These are phyloP conservation scores for Cariama cristata DNA, from an alignment of 2,113 vertebrate genomes.

Conservation along the genomic window DNA sequence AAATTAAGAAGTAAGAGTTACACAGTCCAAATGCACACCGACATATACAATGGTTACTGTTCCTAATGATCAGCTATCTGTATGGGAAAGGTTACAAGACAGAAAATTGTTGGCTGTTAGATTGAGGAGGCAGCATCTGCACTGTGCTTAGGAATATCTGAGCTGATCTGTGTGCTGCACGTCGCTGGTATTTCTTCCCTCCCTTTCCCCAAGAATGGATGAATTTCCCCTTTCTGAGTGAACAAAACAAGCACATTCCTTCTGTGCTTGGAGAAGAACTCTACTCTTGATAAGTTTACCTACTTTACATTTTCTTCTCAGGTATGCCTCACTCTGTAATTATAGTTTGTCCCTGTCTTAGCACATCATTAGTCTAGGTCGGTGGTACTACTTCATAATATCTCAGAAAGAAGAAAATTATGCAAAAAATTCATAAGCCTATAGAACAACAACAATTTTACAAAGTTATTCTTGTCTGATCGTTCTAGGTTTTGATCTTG, in stretches of 20 bases:
- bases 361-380: background rate
- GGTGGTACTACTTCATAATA: background rate
- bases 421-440: background rate
- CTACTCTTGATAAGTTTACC: background rate
- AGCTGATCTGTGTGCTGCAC: background rate
- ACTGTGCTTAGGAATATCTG: background rate
- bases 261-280: background rate
- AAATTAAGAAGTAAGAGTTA: background rate
- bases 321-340: background rate
- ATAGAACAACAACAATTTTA: background rate
- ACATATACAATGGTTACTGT: background rate
- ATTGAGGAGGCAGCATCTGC: background rate
- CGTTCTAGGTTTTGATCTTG: background rate
- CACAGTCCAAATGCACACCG: background rate
- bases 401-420: background rate
- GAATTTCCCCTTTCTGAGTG: background rate
- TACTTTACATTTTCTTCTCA: background rate
- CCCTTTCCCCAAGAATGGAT: background rate
- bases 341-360: background rate
- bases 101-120: background rate
- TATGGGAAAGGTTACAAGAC: background rate
- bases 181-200: background rate
- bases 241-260: background rate
- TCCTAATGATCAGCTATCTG: background rate
- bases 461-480: background rate